Evolutionary conservation across 2,113 vertebrate species (phyloP), one percentile per base, ranked within the genome.

Genomic region (Struthio camelus): DNA sequence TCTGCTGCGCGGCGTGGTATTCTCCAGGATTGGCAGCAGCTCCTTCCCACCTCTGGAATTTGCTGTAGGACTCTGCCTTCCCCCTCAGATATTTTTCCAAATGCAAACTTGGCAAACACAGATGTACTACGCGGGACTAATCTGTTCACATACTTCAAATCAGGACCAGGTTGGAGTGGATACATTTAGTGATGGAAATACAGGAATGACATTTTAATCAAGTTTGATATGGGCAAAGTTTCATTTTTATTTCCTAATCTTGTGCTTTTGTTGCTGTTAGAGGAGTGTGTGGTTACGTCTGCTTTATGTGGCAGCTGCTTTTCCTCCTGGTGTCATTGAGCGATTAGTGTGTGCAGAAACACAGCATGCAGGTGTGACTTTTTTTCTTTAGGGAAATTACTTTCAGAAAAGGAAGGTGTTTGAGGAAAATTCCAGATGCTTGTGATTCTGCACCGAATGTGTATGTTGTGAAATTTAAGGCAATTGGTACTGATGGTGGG

Each of bases 41-140:
- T 82, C 82, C 64, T 82, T 93, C 87, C 84, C 93, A 72, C 38
- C 66, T 82, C 84, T 90, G 90, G 91, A 96, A 88, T 94, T 91
- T 91, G 85, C 93, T 77, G 6, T 82, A 88, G 64, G 72, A 53
- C 46, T 81, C 56, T 46, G 1, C 93, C 93, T 95, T 89, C 84
- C 53, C 36, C 75, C 44, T 23, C 88, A 69, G 81, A 69, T 87
- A 53, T 80, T 93, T 89, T 95, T 93, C 89, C 81, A 94, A 83
- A 83, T 80, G 58, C 81, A 53, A 20, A 83, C 72, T 94, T 96
- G 93, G 75, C 75, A 77, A 90, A 90, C 27, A 90, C 67, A 69
- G 87, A 79, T 85, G 36, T 82, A 77, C 87, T 72, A 67, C 66
- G 81, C 95, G 92, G 79, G 96, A 72, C 87, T 85, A 36, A 62